phyloP scores from a whole-genome alignment of 2,113 vertebrate species.

The Serinus canaria region DNA sequence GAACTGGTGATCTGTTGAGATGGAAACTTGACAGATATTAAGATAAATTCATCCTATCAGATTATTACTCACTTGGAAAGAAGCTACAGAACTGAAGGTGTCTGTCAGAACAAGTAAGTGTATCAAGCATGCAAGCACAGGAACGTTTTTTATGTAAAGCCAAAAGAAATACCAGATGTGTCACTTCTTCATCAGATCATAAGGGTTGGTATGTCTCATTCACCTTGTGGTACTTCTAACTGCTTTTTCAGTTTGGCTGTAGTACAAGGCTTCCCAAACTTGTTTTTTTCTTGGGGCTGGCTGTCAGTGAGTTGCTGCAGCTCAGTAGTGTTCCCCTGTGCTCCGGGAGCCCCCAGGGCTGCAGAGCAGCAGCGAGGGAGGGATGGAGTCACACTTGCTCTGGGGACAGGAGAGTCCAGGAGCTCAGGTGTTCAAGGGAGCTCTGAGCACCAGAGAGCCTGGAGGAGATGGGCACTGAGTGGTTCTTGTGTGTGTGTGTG shows the following conservation, averaged over 20 bases:
- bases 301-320: background rate
- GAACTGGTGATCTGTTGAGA: slow-evolving; percentile 62
- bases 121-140: background rate
- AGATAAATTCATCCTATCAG: background rate
- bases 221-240: background rate
- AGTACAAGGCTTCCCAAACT: background rate
- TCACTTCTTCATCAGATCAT: background rate
- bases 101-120: background rate
- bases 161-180: background rate
- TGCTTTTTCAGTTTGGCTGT: background rate
- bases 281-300: background rate
- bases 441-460: background rate
- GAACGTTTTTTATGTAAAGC: background rate
- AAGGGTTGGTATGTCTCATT: background rate
- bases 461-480: background rate
- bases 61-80: background rate
- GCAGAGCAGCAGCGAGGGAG: background rate
- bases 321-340: background rate
- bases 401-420: background rate
- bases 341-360: background rate
- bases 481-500: background rate
- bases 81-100: background rate
- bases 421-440: background rate
- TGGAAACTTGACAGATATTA: background rate
- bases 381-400: background rate